Percentiles rank a stretch among this genome's conserved stretches.
phyloP scores from a whole-genome alignment of 2,797 vertebrate species.

The Mus minutoides region DNA sequence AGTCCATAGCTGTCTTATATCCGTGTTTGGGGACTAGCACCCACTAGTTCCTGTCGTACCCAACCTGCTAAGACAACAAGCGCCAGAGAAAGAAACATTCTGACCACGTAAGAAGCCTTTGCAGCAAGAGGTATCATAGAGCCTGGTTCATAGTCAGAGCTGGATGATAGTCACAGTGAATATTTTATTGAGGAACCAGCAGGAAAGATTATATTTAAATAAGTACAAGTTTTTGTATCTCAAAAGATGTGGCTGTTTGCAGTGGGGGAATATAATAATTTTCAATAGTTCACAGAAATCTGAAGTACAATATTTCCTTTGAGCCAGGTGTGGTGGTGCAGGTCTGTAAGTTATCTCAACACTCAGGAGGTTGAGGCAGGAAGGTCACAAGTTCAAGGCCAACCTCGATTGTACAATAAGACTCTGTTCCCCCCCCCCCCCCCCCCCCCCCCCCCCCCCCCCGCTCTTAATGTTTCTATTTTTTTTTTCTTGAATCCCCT shows the following conservation, averaged over 20 bases:
- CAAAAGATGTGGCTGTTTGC: neutral
- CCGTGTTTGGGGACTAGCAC: neutral
- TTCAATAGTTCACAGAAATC: neutral
- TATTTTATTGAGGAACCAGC: neutral
- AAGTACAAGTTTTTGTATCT: neutral
- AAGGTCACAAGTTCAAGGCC: neutral
- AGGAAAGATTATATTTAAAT: neutral
- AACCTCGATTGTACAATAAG: neutral
- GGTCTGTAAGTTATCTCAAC: neutral
- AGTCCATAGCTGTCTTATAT: neutral
- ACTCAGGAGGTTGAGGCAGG: neutral
- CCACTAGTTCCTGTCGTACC: neutral
- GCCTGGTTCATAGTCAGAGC: neutral
- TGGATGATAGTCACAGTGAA: neutral
- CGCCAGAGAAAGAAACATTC: neutral
- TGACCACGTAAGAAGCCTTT: neutral
- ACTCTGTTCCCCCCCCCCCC: too few species aligned
- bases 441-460: too few species aligned
- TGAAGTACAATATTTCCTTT: neutral
- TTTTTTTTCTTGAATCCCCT: neutral
- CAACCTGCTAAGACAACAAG: neutral
- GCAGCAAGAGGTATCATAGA: neutral
- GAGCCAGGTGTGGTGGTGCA: neutral
- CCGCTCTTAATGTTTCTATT: neutral
- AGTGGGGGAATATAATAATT: neutral